These are phyloP conservation scores for Hippopotamus amphibius DNA, from an alignment of 2,113 vertebrate species.

Conservation along the genomic window DNA sequence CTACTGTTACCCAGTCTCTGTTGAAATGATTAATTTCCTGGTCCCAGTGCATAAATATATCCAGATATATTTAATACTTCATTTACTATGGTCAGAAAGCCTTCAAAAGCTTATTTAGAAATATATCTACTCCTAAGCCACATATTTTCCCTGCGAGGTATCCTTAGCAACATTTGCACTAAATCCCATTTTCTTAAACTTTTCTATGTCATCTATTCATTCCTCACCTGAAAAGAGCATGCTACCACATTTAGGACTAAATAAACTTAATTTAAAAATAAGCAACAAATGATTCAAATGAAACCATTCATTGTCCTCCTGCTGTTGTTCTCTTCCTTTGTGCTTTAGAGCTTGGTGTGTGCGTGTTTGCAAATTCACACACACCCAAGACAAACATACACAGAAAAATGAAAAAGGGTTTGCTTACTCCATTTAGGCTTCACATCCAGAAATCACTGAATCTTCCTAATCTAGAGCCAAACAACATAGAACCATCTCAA, in stretches of 20 bases:
- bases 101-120: background rate
- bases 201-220: background rate
- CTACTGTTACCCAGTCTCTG: background rate
- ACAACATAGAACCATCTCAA: background rate
- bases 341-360: background rate
- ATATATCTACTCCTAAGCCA: background rate
- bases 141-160: background rate
- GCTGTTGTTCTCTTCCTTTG: background rate
- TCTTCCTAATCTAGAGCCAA: background rate
- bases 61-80: background rate
- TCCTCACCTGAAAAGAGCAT: background rate
- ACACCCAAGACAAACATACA: background rate
- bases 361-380: background rate
- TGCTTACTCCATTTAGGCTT: background rate
- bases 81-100: background rate
- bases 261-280: background rate
- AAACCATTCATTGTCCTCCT: background rate
- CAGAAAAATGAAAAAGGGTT: background rate
- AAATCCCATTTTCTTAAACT: background rate
- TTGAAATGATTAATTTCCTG: constrained; percentile 5
- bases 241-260: background rate
- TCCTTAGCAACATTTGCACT: background rate
- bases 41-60: background rate
- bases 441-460: background rate
- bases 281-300: background rate